phyloP scores from a whole-genome alignment of 2,113 vertebrate genomes.

The Cheirogaleus medius region DNA sequence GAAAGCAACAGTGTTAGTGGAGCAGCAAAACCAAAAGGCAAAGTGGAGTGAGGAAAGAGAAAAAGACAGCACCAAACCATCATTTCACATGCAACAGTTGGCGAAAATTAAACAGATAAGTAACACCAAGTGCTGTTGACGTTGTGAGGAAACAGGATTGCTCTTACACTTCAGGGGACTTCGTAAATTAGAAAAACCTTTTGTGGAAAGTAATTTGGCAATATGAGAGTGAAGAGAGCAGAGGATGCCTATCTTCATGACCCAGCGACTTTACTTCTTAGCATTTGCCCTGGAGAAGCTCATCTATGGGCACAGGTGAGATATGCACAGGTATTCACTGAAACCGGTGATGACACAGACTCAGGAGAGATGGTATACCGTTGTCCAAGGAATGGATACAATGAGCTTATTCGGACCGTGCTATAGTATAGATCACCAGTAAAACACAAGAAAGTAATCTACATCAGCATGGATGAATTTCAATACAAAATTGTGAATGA shows the following conservation, averaged over 20 bases:
- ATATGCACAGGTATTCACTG: neutral
- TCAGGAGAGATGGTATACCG: neutral
- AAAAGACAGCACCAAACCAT: neutral
- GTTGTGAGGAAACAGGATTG: neutral
- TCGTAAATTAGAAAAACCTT: neutral
- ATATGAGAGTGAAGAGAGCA: neutral
- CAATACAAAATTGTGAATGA: neutral
- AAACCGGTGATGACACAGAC: neutral
- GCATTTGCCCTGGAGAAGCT: neutral
- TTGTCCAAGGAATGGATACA: neutral
- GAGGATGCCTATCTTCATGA: neutral
- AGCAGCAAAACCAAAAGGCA: neutral
- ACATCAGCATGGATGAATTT: neutral
- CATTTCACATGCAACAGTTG: neutral
- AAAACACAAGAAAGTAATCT: neutral
- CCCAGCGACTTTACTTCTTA: neutral
- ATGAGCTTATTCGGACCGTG: neutral
- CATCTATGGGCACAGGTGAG: rapidly evolving
- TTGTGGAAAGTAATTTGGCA: neutral
- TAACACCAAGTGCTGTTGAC: neutral
- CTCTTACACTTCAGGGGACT: neutral
- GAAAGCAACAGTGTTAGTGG: neutral
- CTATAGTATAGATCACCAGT: neutral
- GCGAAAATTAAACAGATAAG: neutral
- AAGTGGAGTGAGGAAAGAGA: neutral